These are phyloP conservation scores for Acanthopleura granulata DNA, from an alignment of 2,888 invertebrate species.

Conservation along the genomic window DNA sequence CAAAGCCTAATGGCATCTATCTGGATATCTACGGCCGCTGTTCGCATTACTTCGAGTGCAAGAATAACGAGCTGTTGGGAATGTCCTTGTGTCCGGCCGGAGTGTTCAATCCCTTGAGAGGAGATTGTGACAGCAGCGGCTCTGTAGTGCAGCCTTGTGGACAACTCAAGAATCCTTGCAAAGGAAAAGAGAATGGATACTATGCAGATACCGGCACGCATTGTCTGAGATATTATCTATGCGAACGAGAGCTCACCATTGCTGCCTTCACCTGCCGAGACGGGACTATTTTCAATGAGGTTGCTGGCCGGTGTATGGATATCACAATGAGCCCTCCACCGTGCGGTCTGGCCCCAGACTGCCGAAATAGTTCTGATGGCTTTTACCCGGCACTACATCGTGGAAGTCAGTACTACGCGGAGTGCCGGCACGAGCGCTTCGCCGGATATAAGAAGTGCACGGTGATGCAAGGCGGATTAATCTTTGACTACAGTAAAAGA, in stretches of 20 bases:
- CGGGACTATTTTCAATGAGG: conserved; percentile 26
- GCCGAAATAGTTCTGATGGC: conserved; percentile 25
- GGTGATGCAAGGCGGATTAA: conserved; percentile 22
- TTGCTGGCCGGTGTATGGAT: conserved; percentile 24
- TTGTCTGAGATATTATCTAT: conserved; percentile 25
- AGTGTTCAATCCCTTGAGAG: conserved; percentile 31
- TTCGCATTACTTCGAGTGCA: conserved; percentile 43
- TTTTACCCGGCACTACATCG: conserved; percentile 27
- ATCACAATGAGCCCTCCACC: conserved; percentile 24
- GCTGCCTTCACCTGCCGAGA: conserved; percentile 27
- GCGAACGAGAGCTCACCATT: conserved; percentile 29
- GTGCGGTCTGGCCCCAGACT: conserved; percentile 25
- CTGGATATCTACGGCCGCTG: conserved; percentile 45
- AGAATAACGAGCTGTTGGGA: conserved; percentile 28
- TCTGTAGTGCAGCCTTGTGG: conserved; percentile 33
- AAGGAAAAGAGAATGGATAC: conserved; percentile 29
- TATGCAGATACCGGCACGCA: conserved; percentile 19
- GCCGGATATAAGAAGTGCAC: conserved; percentile 24
- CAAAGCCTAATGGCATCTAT: conserved; percentile 37
- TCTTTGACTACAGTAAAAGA: conserved; percentile 23
- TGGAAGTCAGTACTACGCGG: conserved; percentile 25
- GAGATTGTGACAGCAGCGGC: conserved; percentile 28
- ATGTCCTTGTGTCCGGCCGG: conserved; percentile 30
- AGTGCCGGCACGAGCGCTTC: conserved; percentile 24
- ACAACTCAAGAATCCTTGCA: conserved; percentile 29